Conservation (phyloP, 2,113 vertebrate genomes). For the Phalacrocorax brasilianus region DNA sequence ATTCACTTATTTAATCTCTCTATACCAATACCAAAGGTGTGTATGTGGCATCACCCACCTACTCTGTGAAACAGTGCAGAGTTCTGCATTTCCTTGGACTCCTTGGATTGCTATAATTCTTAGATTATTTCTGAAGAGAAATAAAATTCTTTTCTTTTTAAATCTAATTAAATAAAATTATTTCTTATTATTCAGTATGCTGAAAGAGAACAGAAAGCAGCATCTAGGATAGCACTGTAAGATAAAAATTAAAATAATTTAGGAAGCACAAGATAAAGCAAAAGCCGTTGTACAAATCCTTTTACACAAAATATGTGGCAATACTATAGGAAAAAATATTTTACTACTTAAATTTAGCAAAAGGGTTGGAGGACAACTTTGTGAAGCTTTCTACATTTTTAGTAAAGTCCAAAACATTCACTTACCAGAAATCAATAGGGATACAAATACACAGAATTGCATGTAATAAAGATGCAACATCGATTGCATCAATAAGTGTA, state of each 20-base stretch:
- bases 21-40: background rate
- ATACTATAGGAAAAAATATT: background rate
- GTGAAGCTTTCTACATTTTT: background rate
- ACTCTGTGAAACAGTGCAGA: background rate
- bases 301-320: background rate
- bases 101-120: background rate
- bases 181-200: background rate
- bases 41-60: background rate
- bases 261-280: background rate
- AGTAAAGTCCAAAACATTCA: background rate
- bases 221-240: background rate
- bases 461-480: background rate
- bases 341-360: background rate
- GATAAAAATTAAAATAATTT: background rate
- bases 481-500: background rate
- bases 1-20: background rate
- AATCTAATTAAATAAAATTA: background rate
- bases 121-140: background rate
- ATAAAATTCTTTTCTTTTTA: background rate
- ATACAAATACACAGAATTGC: background rate
- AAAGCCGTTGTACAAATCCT: background rate
- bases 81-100: background rate
- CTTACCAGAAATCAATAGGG: background rate
- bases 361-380: background rate
- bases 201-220: background rate